These are phyloP conservation scores for Aphelenchoides fujianensis DNA, from an alignment of 1,140 invertebrate species.

Conservation along the genomic window DNA sequence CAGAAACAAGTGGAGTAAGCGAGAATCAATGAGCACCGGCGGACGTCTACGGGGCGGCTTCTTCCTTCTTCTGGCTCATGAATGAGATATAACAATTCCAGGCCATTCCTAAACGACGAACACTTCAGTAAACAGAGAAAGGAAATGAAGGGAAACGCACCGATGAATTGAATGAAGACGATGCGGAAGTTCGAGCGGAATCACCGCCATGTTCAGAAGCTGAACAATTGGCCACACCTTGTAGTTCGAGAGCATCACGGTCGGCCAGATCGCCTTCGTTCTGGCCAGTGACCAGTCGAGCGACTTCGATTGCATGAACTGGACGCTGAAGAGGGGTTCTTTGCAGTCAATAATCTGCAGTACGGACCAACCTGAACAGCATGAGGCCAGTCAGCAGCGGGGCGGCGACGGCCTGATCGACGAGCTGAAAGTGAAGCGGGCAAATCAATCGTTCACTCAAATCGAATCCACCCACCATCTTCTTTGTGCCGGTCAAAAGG, in stretches of 20 bases:
- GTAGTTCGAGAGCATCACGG: conserved; percentile 46
- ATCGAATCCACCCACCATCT: conserved; percentile 24
- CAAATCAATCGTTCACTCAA: too few species aligned
- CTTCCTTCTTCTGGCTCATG: too few species aligned
- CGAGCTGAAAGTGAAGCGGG: too few species aligned
- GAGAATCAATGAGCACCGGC: background rate
- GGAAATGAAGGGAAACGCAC: conserved; percentile 41
- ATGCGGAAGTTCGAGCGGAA: conserved; percentile 43
- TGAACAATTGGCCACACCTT: conserved; percentile 51
- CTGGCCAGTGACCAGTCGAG: conserved; percentile 25
- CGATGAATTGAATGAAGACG: conserved; percentile 43
- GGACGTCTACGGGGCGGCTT: too few species aligned
- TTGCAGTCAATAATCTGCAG: too few species aligned
- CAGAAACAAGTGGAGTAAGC: conserved; percentile 2
- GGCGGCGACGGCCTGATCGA: conserved; percentile 35
- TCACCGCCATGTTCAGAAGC: conserved; percentile 41
- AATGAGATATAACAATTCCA: too few species aligned
- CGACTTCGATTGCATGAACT: conserved; percentile 31
- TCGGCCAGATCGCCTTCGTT: conserved; percentile 22
- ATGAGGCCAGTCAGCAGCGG: conserved; percentile 30
- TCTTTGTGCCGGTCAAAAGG: conserved; percentile 34
- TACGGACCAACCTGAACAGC: too few species aligned
- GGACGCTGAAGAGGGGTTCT: conserved; percentile 36
- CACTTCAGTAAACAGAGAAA: background rate
- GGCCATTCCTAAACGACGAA: background rate